These are phyloP conservation scores for Geococcyx californianus DNA, from an alignment of 2,113 vertebrate species.

Conservation along the genomic window DNA sequence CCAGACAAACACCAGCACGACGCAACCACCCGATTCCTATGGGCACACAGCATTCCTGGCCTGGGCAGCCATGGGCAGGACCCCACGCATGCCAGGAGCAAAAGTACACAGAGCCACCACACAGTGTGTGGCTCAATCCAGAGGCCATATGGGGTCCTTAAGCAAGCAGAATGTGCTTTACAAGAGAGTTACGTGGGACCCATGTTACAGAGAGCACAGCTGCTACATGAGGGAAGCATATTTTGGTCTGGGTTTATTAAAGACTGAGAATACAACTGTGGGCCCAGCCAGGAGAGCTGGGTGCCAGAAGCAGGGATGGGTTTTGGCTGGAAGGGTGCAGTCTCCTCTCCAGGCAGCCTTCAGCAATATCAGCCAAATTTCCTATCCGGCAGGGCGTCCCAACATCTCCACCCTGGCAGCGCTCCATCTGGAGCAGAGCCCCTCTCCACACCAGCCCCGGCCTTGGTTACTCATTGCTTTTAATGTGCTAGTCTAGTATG, in stretches of 20 bases:
- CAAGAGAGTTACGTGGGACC: accelerated
- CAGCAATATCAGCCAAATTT: neutral
- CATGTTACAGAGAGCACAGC: neutral
- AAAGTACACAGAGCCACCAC: neutral
- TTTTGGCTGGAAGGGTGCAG: neutral
- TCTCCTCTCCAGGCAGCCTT: slow-evolving; percentile 1
- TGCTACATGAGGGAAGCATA: neutral
- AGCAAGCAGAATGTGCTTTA: accelerated
- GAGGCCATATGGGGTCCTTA: neutral
- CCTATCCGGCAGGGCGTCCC: neutral
- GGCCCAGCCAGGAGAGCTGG: neutral
- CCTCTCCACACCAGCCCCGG: neutral
- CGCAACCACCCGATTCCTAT: neutral
- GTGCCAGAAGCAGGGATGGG: slow-evolving; percentile 26
- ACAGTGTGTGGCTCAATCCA: accelerated
- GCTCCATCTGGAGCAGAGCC: neutral
- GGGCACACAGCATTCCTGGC: accelerated
- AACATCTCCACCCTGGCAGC: neutral
- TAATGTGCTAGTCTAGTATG: slow-evolving; percentile 11
- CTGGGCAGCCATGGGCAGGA: neutral
- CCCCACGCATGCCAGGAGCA: accelerated
- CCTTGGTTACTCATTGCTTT: slow-evolving; percentile 47
- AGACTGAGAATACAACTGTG: slow-evolving; percentile 6
- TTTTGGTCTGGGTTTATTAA: slow-evolving; percentile 38
- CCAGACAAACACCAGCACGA: accelerated